Evolutionary conservation across 2,113 vertebrate species (phyloP).

Genomic region (Albula glossodonta): DNA sequence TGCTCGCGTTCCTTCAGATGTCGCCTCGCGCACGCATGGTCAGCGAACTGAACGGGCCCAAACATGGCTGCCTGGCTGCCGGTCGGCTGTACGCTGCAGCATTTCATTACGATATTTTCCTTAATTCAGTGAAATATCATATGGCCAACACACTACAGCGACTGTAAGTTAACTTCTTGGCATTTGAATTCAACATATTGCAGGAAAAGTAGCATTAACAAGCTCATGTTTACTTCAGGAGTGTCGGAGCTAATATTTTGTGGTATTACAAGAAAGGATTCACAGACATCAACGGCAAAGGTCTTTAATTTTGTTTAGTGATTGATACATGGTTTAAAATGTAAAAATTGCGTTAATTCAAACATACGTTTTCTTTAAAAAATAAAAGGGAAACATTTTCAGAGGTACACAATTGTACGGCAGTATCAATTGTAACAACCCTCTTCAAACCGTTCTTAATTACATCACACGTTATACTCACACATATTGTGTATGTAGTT

Average conservation of each 20-base stretch:
- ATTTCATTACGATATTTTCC: too few species aligned
- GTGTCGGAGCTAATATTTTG: not conserved
- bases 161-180: too few species aligned
- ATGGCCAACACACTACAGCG: too few species aligned
- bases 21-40: too few species aligned
- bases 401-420: not conserved
- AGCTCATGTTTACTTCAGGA: not conserved
- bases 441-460: not conserved
- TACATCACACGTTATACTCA: not conserved
- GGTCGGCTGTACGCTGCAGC: too few species aligned
- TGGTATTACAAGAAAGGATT: not conserved
- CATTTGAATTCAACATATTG: too few species aligned
- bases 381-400: not conserved
- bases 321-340: constrained; percentile 8
- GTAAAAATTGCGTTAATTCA: not conserved
- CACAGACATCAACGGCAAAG: constrained; percentile 2
- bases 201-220: not conserved
- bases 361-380: not conserved
- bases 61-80: too few species aligned
- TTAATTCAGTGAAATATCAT: too few species aligned
- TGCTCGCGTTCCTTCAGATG: too few species aligned
- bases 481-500: not conserved
- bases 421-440: not conserved
- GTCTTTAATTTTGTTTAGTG: constrained; percentile 15
- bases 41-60: too few species aligned